Conservation (phyloP, 64 coral and sea anemone species). For the Orbicella faveolata region DNA sequence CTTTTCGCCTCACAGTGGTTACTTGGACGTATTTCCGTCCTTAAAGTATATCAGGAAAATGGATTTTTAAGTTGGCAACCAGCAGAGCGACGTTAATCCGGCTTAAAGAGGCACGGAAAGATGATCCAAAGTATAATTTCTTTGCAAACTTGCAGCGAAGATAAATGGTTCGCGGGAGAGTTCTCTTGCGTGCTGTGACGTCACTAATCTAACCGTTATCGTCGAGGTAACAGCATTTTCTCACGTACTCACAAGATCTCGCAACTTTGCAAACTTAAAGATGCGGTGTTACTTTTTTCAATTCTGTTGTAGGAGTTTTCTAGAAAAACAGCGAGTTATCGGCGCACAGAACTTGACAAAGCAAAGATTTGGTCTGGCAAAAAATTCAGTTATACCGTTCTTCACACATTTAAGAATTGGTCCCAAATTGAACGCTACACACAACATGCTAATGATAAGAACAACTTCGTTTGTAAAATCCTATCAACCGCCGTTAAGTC, state of each 20-base stretch:
- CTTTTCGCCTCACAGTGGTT: not conserved
- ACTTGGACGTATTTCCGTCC: constrained; percentile 8
- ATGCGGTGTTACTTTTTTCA: not conserved
- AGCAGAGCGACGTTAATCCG: constrained; percentile 26
- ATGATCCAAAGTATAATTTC: not conserved
- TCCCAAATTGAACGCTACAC: too few relatives aligned
- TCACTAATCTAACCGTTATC: not conserved
- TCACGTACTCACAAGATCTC: not conserved
- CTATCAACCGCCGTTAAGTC: too few relatives aligned
- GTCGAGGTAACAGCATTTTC: not conserved
- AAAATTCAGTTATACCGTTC: too few relatives aligned
- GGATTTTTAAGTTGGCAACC: constrained; percentile 4
- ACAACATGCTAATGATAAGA: too few relatives aligned
- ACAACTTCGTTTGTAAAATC: too few relatives aligned
- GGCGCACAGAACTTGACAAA: too few relatives aligned
- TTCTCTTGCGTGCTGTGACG: not conserved
- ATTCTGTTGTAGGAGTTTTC: not conserved
- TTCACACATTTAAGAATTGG: too few relatives aligned
- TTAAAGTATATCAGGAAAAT: constrained; percentile 38
- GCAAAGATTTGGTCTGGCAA: too few relatives aligned
- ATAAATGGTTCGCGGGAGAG: not conserved
- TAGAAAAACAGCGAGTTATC: not conserved
- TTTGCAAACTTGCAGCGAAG: not conserved
- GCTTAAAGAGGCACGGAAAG: constrained; percentile 27
- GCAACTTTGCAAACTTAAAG: not conserved